Percentiles rank a stretch among this genome's conserved stretches.
phyloP scores from a whole-genome alignment of 1,140 invertebrate species.

The Neodiprion virginianus region DNA sequence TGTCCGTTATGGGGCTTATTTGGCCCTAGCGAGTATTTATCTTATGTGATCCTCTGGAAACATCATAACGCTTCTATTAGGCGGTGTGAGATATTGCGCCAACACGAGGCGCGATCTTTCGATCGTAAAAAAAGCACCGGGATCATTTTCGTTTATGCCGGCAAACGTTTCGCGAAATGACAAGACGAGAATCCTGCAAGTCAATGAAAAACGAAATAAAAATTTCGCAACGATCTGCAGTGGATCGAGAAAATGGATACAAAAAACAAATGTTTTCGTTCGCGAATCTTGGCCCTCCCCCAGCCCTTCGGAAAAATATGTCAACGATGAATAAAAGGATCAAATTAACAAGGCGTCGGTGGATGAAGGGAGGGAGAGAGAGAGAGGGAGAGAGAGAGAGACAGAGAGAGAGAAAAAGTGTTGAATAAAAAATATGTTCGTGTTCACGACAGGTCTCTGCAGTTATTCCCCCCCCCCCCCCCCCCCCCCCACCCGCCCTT shows the following conservation, averaged over 20 bases:
- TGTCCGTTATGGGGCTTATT: conserved; percentile 11
- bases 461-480: background rate
- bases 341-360: conserved; percentile 2
- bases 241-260: too few species aligned
- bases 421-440: background rate
- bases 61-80: conserved; percentile 14
- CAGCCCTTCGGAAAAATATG: background rate
- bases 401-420: background rate
- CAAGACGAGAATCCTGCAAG: too few species aligned
- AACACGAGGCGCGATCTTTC: background rate
- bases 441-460: background rate
- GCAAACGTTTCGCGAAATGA: too few species aligned
- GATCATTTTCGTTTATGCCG: too few species aligned
- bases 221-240: too few species aligned
- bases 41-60: conserved; percentile 12
- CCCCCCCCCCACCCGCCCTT: background rate
- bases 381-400: background rate
- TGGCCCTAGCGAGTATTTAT: conserved; percentile 8
- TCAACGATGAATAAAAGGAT: conserved; percentile 6
- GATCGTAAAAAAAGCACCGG: too few species aligned
- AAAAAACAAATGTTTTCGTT: too few species aligned
- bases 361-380: background rate
- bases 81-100: background rate
- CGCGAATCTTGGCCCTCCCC: too few species aligned
- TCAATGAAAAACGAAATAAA: too few species aligned